phyloP scores from a whole-genome alignment of 2,113 vertebrate species.

The Takifugu bimaculatus region DNA sequence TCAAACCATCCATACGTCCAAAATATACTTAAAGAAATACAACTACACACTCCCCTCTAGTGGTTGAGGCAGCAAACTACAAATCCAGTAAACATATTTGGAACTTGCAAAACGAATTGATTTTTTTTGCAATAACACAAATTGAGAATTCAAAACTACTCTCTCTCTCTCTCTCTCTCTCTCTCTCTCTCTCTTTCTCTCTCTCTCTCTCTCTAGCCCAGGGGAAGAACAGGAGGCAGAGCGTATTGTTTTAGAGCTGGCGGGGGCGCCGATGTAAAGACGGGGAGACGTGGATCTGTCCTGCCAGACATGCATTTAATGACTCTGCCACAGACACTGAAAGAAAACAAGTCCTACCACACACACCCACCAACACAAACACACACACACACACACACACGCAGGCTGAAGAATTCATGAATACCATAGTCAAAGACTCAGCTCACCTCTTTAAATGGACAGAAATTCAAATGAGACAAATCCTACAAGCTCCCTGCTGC shows the following conservation, averaged over 20 bases:
- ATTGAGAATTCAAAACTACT: neutral
- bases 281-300: conserved; percentile 40
- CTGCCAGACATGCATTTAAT: conserved; percentile 46
- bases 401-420: conserved; percentile 41
- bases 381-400: conserved; percentile 19
- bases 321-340: conserved; percentile 46
- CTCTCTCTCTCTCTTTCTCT: neutral
- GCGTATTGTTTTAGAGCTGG: conserved; percentile 71
- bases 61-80: too few species aligned
- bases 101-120: too few species aligned
- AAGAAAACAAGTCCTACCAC: conserved; percentile 49
- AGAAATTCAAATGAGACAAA: conserved; percentile 12
- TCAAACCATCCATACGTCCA: too few species aligned
- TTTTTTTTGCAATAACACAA: too few species aligned
- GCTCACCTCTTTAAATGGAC: conserved; percentile 29
- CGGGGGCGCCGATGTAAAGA: conserved; percentile 43
- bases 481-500: conserved; percentile 60
- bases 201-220: conserved; percentile 47
- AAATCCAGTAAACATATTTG: too few species aligned
- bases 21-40: too few species aligned
- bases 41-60: too few species aligned
- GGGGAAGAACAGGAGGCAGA: conserved; percentile 73
- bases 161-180: neutral
- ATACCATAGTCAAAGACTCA: conserved; percentile 21
- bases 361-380: conserved; percentile 17